These are phyloP conservation scores for Dicrostonyx torquatus DNA, from an alignment of 2,797 vertebrate genomes.

Conservation along the genomic window DNA sequence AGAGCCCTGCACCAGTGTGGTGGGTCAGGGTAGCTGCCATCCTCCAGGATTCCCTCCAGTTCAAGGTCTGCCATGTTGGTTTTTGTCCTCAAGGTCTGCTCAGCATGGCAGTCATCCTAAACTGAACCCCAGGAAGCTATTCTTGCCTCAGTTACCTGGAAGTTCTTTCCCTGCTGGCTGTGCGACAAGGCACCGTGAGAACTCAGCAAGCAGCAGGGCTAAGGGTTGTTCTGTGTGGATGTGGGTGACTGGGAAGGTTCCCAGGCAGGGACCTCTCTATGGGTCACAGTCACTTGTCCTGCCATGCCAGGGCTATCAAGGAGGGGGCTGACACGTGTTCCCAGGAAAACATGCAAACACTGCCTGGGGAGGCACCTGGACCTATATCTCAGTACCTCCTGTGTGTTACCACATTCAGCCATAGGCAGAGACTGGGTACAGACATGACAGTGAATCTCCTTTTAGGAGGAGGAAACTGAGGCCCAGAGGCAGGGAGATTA, in stretches of 20 bases:
- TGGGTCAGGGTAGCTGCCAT: accelerated
- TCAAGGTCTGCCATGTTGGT: background rate
- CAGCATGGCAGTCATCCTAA: accelerated
- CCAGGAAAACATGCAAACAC: background rate
- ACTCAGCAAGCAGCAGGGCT: background rate
- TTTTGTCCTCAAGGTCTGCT: background rate
- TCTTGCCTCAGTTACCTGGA: background rate
- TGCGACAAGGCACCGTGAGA: background rate
- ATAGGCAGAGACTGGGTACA: background rate
- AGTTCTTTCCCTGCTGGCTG: background rate
- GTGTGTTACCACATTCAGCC: accelerated
- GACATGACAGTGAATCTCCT: background rate
- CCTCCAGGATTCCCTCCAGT: accelerated
- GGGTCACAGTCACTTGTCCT: slow-evolving; percentile 36
- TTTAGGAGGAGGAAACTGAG: background rate
- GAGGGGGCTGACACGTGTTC: background rate
- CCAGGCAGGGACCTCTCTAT: slow-evolving; percentile 10
- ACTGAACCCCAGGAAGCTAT: accelerated
- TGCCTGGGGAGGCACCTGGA: accelerated
- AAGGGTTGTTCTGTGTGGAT: background rate
- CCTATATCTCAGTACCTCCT: accelerated
- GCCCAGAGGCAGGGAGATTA: background rate
- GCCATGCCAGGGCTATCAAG: background rate
- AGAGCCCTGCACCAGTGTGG: accelerated
- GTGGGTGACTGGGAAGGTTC: background rate